These are phyloP conservation scores for Epinephelus lanceolatus DNA, from an alignment of 2,113 vertebrate species.

Conservation along the genomic window DNA sequence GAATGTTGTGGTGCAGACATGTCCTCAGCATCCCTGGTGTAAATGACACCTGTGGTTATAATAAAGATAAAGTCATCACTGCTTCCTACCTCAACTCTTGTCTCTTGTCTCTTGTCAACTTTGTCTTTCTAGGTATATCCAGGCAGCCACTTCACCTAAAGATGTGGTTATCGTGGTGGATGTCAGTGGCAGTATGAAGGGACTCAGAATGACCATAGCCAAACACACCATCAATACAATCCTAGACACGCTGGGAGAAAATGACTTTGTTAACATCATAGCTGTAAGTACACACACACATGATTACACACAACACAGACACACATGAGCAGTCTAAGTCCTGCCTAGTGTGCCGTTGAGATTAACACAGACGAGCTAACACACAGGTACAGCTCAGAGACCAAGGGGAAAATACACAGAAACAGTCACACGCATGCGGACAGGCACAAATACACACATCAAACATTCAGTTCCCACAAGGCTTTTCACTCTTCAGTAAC, in stretches of 20 bases:
- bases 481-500: conserved; percentile 4
- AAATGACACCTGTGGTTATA: not conserved
- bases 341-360: conserved; percentile 1
- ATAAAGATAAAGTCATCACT: not conserved
- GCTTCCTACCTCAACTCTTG: not conserved
- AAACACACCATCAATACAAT: conserved; percentile 95
- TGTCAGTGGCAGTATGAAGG: conserved; percentile 97
- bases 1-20: no score
- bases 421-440: not conserved
- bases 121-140: conserved; percentile 90
- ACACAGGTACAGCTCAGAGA: conserved; percentile 8
- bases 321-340: conserved; percentile 4
- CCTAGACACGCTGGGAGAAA: conserved; percentile 95
- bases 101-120: not conserved
- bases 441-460: not conserved
- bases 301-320: not conserved
- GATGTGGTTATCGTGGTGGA: conserved; percentile 95
- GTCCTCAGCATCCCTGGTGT: no score
- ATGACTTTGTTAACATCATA: conserved; percentile 97
- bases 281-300: conserved; percentile 82
- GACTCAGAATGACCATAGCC: conserved; percentile 92
- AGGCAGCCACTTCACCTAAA: conserved; percentile 96
- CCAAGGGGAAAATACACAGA: not conserved
- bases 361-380: conserved; percentile 30
- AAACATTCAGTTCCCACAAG: not conserved